phyloP scores from a whole-genome alignment of 1,140 invertebrate genomes.

The Heliothis subflexa region DNA sequence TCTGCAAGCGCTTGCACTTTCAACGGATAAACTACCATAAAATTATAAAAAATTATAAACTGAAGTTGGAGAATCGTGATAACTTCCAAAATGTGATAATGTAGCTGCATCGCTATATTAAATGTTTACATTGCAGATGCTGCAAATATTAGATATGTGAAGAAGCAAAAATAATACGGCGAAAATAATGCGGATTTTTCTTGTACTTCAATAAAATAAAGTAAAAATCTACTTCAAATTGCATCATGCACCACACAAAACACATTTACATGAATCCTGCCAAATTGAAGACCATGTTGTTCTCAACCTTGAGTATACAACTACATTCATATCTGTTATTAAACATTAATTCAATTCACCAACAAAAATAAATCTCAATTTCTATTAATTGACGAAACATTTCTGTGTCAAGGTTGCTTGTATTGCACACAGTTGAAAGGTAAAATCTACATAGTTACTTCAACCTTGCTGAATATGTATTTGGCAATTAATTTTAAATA shows the following conservation, averaged over 20 bases:
- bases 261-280: constrained; percentile 6
- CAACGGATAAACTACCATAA: no score
- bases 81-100: no score
- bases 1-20: neutral
- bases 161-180: no score
- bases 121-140: no score
- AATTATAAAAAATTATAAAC: no score
- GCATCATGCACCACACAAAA: neutral
- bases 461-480: constrained; percentile 73
- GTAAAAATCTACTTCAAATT: neutral
- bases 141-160: no score
- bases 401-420: constrained; percentile 70
- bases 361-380: constrained; percentile 56
- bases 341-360: constrained; percentile 47
- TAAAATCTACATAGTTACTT: constrained; percentile 70
- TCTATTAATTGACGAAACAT: constrained; percentile 72
- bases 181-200: no score
- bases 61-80: no score
- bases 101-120: no score
- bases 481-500: constrained; percentile 65
- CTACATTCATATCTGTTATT: constrained; percentile 50
- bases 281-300: constrained; percentile 40
- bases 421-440: constrained; percentile 77
- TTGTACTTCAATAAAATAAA: neutral
- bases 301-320: constrained; percentile 39